Evolutionary conservation across 2,113 vertebrate genomes (phyloP).

Genomic region (Bubo bubo): DNA sequence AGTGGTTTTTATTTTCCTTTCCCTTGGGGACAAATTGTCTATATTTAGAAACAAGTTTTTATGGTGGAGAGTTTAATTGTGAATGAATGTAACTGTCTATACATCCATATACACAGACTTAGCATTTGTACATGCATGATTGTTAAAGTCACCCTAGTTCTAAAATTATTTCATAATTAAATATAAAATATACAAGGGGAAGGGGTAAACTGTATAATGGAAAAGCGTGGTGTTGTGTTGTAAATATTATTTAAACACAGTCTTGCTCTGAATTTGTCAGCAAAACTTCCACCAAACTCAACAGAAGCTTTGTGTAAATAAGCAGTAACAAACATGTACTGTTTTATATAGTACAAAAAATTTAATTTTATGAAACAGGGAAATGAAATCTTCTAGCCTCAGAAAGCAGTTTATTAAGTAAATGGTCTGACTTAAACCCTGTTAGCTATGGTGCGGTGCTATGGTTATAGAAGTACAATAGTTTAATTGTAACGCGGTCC

Average conservation of each 20-base stretch:
- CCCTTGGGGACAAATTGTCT: neutral
- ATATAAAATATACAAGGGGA: neutral
- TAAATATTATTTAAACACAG: neutral
- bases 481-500: neutral
- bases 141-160: neutral
- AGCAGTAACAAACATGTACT: neutral
- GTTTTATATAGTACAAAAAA: neutral
- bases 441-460: neutral
- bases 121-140: neutral
- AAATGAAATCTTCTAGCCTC: neutral
- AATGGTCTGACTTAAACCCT: neutral
- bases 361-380: neutral
- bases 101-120: neutral
- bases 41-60: neutral
- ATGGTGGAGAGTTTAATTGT: neutral
- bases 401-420: neutral
- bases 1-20: neutral
- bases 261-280: neutral
- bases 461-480: neutral
- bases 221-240: neutral
- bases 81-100: neutral
- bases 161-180: neutral
- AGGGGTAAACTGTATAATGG: neutral
- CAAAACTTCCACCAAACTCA: neutral
- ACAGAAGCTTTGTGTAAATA: neutral